Percentiles rank a stretch among this genome's conserved stretches.
Evolutionary conservation across 2,888 invertebrate species (phyloP).

Genomic region (Stramonita haemastoma): DNA sequence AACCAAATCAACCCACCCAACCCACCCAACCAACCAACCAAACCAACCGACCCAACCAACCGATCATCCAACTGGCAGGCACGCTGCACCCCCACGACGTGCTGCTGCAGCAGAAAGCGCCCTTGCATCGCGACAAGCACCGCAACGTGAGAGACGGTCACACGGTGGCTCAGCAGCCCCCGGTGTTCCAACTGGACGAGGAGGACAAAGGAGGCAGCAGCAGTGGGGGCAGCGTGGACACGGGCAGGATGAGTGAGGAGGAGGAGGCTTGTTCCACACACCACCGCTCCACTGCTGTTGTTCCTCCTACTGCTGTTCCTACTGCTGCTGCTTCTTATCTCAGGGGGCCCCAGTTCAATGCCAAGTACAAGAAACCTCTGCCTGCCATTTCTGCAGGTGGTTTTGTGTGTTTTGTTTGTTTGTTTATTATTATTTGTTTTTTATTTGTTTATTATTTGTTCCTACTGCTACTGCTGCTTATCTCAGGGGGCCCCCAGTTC

Average conservation of each 20-base stretch:
- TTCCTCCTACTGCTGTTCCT: not conserved
- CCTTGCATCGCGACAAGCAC: constrained; percentile 55
- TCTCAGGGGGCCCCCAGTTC: constrained; percentile 57
- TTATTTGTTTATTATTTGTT: no score
- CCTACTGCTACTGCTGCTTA: constrained; percentile 32
- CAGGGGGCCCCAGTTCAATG: not conserved
- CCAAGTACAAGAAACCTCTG: constrained; percentile 38
- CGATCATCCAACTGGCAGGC: constrained; percentile 16
- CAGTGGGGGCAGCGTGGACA: constrained; percentile 49
- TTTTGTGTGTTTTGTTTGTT: no score
- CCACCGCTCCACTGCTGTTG: no score
- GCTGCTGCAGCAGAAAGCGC: constrained; percentile 67
- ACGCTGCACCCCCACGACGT: constrained; percentile 49
- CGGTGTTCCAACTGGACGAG: constrained; percentile 65
- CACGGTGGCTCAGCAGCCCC: constrained; percentile 61
- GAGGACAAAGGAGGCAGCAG: constrained; percentile 52
- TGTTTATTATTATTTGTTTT: no score
- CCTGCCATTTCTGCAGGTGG: constrained; percentile 54
- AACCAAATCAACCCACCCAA: no score
- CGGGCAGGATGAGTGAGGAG: constrained; percentile 24
- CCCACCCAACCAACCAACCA: no score
- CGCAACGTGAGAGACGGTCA: constrained; percentile 56
- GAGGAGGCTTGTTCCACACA: constrained; percentile 40
- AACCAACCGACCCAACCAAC: no score
- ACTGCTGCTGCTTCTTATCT: no score